These are phyloP conservation scores for Teleogryllus occipitalis DNA, from an alignment of 1,140 invertebrate genomes.

Conservation along the genomic window DNA sequence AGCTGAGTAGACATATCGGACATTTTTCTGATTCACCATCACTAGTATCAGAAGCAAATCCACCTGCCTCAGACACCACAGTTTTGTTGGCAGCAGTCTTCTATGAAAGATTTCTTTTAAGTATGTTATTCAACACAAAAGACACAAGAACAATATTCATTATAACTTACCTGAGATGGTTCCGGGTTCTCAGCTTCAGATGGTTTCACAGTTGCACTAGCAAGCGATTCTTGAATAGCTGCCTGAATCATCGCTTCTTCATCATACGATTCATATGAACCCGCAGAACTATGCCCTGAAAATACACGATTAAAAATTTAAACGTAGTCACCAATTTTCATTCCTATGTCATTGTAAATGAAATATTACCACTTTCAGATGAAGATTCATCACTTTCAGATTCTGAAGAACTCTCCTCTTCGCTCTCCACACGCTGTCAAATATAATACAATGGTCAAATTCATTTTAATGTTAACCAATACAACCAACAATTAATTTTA, in stretches of 20 bases:
- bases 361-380: not conserved
- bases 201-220: not conserved
- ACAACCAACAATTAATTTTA: too few relatives aligned
- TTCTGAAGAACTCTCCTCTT: slow-evolving; percentile 21
- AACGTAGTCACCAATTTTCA: too few relatives aligned
- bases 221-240: not conserved
- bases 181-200: not conserved
- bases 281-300: not conserved
- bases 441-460: slow-evolving; percentile 33
- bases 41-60: slow-evolving; percentile 40
- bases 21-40: slow-evolving; percentile 64
- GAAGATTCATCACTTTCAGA: not conserved
- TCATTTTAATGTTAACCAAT: not conserved
- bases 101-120: too few relatives aligned
- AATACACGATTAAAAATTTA: not conserved
- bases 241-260: not conserved
- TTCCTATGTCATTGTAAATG: too few relatives aligned
- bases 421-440: slow-evolving; percentile 34
- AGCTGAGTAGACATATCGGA: slow-evolving; percentile 44
- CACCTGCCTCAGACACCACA: slow-evolving; percentile 18
- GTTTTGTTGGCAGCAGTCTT: slow-evolving; percentile 6
- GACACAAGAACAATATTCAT: too few relatives aligned
- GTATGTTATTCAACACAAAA: too few relatives aligned
- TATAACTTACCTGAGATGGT: not conserved
- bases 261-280: not conserved